Conservation (phyloP, 2,797 vertebrate species). For the Muscicapa comitata region DNA sequence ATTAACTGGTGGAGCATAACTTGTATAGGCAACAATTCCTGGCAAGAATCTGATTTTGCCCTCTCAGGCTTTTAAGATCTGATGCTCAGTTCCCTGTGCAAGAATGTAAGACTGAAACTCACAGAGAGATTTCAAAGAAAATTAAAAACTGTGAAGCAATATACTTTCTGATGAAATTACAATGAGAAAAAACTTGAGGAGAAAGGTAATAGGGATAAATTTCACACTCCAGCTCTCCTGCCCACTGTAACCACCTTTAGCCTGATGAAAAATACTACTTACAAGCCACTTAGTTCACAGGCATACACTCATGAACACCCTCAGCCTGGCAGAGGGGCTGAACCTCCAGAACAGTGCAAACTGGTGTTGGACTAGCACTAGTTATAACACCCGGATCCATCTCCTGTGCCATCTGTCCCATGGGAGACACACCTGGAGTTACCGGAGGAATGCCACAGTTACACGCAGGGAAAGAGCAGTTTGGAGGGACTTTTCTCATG, state of each 20-base stretch:
- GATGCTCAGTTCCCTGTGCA: not conserved
- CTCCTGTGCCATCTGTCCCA: not conserved
- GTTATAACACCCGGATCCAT: not conserved
- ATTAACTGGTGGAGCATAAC: not conserved
- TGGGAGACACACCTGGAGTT: not conserved
- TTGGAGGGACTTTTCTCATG: not conserved
- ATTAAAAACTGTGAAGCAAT: not conserved
- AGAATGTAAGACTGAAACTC: not conserved
- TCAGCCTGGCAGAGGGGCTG: accelerated
- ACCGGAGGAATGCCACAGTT: accelerated
- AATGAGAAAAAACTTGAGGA: not conserved
- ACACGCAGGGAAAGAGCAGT: accelerated
- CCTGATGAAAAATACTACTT: not conserved
- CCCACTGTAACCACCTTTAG: not conserved
- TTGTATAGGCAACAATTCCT: not conserved
- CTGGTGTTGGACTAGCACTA: not conserved
- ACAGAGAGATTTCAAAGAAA: not conserved
- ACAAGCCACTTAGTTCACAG: not conserved
- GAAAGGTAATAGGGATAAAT: not conserved
- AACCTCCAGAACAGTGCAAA: not conserved
- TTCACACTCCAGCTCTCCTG: not conserved
- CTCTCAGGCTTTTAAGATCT: not conserved
- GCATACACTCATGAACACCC: not conserved
- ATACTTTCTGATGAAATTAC: not conserved
- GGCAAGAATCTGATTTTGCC: not conserved